Evolutionary conservation across 2,888 invertebrate genomes (phyloP), one percentile per base, ranked within the genome.

Genomic region (Ectobius pallidus): DNA sequence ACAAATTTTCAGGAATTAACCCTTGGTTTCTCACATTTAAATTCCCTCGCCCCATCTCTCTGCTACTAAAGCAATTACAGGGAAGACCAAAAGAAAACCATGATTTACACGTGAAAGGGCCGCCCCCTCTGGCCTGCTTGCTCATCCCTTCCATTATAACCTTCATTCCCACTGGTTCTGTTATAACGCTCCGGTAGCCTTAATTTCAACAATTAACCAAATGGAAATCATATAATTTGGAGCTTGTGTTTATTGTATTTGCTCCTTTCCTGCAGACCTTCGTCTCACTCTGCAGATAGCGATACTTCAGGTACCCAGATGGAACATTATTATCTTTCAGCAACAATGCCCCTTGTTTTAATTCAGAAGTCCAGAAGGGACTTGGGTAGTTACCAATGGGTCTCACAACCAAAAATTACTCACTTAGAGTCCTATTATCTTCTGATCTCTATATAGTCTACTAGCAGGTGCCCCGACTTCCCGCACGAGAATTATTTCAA

Each of bases 191-290:
- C 71, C 68, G 70, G 52, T 74, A 63, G 71, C 74, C 75, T 74
- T 75, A 75, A 76, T 76, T 76, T 75, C 75, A 71, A 74, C 75
- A 76, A 76, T 76, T 76, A 76, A 74, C 75, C 74, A 74, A 76
- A 76, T 76, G 75, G 76, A 74, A 75, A 76, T 76, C 75, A 76
- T 76, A 76, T 76, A 76, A 76, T 75, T 76, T 75, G 73, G 69
- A 75, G 75, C 75, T 74, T 74, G 75, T 76, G 76, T 75, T 76
- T 76, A 76, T 76, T 73, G 75, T 74, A 74, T 73, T 72, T 71
- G 69, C 71, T 65, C 68, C 65, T 27, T 46, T 18, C 44, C 65
- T 44, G 44, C 25, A 63, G 18, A 63, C 52, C 52, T 25, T 25
- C 6, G 14, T 14, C 52, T 18, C 25, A 3, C n/a, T n/a, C n/a